A percentile compares a stretch with the other conserved stretches of the same genome.
These are phyloP conservation scores for Eulemur rubriventer DNA, from an alignment of 2,797 vertebrate genomes.

Conservation along the genomic window DNA sequence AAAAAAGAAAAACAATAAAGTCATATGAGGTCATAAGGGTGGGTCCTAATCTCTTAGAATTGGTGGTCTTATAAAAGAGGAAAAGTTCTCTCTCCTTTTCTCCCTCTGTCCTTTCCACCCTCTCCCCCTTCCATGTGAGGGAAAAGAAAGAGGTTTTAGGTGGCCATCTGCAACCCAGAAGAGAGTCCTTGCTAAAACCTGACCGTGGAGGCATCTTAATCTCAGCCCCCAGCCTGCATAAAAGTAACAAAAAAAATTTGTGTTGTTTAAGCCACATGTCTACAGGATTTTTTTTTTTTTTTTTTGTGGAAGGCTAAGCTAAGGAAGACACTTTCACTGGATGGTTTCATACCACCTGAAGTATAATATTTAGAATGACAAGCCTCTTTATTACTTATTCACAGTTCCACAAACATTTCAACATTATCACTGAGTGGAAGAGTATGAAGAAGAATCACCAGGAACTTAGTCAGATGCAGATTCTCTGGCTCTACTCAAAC, in stretches of 20 bases:
- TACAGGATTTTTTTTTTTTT: background rate
- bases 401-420: background rate
- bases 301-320: background rate
- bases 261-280: background rate
- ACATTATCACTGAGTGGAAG: background rate
- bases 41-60: background rate
- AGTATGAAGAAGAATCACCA: background rate
- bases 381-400: background rate
- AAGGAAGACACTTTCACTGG: background rate
- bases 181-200: background rate
- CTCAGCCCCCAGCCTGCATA: background rate
- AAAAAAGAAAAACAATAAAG: background rate
- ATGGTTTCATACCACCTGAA: too few species aligned
- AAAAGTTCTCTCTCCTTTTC: background rate
- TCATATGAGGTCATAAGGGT: background rate
- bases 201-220: background rate
- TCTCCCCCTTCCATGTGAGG: background rate
- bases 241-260: background rate
- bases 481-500: background rate
- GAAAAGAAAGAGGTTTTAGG: background rate
- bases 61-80: background rate
- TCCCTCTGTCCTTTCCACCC: background rate
- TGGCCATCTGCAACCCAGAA: background rate
- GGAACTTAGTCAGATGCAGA: too few species aligned
- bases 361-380: background rate